Base-by-base conservation (phyloP, 2,888 invertebrate species). In the Platycheirus rosarum region DNA sequence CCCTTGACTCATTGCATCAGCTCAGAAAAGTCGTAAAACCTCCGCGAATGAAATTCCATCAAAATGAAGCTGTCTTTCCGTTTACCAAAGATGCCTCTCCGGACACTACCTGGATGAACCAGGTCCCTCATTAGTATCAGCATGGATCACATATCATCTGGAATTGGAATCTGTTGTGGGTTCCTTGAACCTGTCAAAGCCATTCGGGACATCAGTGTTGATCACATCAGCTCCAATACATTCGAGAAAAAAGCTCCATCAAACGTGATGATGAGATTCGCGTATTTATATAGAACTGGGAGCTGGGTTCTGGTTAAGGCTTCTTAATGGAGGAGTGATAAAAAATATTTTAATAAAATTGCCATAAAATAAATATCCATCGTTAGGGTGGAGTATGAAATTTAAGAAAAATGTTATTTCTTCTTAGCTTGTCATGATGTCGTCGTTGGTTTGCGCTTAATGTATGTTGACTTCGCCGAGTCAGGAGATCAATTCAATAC, bases 301-400 rank as follows among this genome's bases (percentile, higher is more conserved):
- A 11, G n/a, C 14, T 11, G 26, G 13, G 18, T n/a, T 26, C 32
- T 37, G 20, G 14, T 55, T 20, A 29, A 46, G 63, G 40, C 68
- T 55, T 62, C 62, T 62, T 66, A 71, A 82, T 66, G 76, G 76
- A 51, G 35, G 14, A 44, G 53, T 32, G n/a, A 66, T 82, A 77
- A 77, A n/a, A 77, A 77, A 77, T 76, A 82, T 77, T 84, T 84
- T 74, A 84, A 84, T 84, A 77, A 78, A 84, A 73, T 69, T 65
- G 51, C 49, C 55, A 63, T 73, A 37, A 84, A 78, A 84, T 78
- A 78, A 78, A 78, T 74, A 74, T 78, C 51, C 73, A 65, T 69
- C 84, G 77, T 77, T 78, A 78, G 84, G 49, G 48, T 32, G 46
- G 62, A 44, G 29, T 49, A 68, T 42, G 68, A 66, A 69, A 57